Conservation (phyloP, 2,113 vertebrate species). For the Cavia porcellus region DNA sequence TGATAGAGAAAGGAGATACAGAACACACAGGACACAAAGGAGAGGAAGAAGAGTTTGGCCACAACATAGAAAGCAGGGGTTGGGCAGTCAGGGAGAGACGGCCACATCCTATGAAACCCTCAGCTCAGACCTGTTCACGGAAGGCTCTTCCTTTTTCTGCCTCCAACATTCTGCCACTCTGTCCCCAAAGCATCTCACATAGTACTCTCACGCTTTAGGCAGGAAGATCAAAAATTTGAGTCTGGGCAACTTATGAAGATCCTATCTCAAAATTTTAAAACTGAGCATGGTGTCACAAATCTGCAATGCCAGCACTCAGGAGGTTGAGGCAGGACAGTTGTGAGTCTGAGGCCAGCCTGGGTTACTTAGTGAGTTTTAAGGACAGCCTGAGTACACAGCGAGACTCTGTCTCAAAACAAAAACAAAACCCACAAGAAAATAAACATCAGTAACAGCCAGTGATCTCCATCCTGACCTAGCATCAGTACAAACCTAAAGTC, state of each 20-base stretch:
- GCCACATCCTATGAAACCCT: background rate
- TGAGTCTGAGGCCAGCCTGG: background rate
- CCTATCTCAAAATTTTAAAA: background rate
- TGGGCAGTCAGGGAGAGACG: background rate
- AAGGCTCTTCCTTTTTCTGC: background rate
- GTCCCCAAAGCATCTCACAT: too few relatives aligned
- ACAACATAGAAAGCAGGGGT: background rate
- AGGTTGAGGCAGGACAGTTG: background rate
- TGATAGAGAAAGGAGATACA: fast-evolving
- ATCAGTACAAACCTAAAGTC: background rate
- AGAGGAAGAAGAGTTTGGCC: background rate
- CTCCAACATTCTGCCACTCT: background rate
- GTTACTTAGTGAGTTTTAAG: background rate
- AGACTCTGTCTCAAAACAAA: background rate
- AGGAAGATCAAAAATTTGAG: background rate
- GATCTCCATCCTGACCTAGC: background rate
- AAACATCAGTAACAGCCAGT: background rate
- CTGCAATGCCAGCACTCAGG: background rate
- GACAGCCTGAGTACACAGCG: background rate
- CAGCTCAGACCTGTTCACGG: too few relatives aligned
- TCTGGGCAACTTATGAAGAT: background rate
- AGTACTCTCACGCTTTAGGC: background rate
- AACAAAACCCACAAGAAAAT: background rate
- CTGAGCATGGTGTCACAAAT: background rate
- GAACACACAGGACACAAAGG: background rate